Percentiles rank a stretch among this genome's conserved stretches.
Evolutionary conservation across 2,797 vertebrate species (phyloP).

Genomic region (Platyrinchus mystaceus): DNA sequence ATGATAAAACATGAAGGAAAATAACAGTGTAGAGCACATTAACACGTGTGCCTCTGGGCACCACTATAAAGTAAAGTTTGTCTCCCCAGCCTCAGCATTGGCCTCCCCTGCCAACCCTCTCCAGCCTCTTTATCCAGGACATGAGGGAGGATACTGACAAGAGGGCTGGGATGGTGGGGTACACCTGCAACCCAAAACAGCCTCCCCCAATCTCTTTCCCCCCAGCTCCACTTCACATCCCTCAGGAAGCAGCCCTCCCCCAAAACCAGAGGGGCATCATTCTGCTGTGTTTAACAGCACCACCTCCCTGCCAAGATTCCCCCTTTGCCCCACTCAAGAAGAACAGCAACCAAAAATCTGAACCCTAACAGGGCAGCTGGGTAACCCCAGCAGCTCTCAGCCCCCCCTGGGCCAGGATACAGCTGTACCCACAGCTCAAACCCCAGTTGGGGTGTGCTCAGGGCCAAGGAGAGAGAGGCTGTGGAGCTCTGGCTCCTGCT

Average conservation of each 20-base stretch:
- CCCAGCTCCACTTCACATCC: background rate
- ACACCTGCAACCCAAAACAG: background rate
- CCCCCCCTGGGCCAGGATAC: background rate
- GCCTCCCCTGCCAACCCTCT: background rate
- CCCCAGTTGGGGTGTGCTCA: background rate
- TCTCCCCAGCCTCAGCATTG: background rate
- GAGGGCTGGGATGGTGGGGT: background rate
- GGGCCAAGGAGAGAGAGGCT: background rate
- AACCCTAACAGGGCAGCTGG: background rate
- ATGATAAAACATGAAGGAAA: background rate
- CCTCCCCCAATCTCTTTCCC: background rate
- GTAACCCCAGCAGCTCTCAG: background rate
- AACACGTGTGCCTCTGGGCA: background rate
- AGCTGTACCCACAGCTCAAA: background rate
- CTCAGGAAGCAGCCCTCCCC: background rate
- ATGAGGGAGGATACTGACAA: background rate
- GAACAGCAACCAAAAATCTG: background rate
- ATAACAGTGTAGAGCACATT: background rate
- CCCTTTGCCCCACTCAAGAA: background rate
- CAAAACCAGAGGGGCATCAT: background rate
- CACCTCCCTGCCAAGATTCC: background rate
- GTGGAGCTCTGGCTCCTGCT: background rate
- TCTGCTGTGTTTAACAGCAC: background rate
- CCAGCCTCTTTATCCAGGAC: background rate
- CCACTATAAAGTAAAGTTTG: background rate